Percentiles rank a stretch among this genome's conserved stretches.
phyloP scores from a whole-genome alignment of 1,140 invertebrate species.

The Dendrolimus punctatus region DNA sequence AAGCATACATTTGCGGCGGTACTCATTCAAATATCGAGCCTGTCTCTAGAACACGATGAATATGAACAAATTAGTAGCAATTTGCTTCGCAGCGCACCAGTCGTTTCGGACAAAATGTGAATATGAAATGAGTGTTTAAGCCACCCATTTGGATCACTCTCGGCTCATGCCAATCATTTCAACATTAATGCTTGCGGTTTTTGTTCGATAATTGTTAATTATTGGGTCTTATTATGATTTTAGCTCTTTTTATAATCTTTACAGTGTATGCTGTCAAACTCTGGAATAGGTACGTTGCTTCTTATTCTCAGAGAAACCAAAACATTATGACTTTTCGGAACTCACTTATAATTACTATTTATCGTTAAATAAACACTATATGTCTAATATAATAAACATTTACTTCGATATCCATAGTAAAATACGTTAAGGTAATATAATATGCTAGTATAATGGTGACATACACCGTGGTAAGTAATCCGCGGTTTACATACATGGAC shows the following conservation, averaged over 20 bases:
- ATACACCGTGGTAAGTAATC: no score
- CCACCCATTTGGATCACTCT: constrained; percentile 59
- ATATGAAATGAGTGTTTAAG: constrained; percentile 66
- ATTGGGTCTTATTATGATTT: constrained; percentile 18
- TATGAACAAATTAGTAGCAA: constrained; percentile 55
- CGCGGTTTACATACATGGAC: no score
- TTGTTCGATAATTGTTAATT: constrained; percentile 48
- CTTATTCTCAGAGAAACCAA: no score
- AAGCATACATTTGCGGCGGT: neutral
- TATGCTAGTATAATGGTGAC: no score
- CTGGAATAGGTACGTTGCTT: no score
- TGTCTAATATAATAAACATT: no score
- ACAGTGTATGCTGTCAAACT: no score
- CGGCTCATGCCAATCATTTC: constrained; percentile 52
- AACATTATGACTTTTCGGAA: no score
- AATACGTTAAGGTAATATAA: no score
- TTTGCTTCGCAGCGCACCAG: constrained; percentile 40
- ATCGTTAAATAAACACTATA: no score
- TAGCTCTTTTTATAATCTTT: constrained; percentile 7
- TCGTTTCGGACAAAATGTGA: constrained; percentile 48
- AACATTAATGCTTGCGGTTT: constrained; percentile 53
- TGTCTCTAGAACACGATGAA: constrained; percentile 31
- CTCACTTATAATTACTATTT: no score
- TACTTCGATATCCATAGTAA: no score
- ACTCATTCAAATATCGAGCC: constrained; percentile 7